Evolutionary conservation across 2,113 vertebrate species (phyloP), one percentile per base, ranked within the genome.

Genomic region (Hippocampus abdominalis): DNA sequence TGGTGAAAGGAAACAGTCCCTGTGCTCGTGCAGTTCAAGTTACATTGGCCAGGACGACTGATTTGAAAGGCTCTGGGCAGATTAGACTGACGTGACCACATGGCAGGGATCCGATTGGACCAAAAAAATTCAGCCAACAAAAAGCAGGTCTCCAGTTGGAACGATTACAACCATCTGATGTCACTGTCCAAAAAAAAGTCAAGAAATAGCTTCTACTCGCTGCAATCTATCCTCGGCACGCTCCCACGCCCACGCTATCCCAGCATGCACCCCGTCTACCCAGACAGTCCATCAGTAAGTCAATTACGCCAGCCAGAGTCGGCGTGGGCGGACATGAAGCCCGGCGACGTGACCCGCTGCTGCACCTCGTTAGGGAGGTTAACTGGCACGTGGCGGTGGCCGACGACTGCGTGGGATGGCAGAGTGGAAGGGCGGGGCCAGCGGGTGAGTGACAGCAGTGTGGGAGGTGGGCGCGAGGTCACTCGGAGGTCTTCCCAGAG

Each of bases 161-260:
- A 54, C 44, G 40, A 68, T 42, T n/a, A 57, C 27, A 8, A 54
- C 8, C 8, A n/a, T 54, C 21, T 54, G 20, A 4, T 21, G 49
- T 36, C 32, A 36, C 6, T 18, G 8, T 2, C 21, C 49, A n/a
- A 8, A 1, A 36, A 36, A 53, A 56, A 56, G 53, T 25, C n/a
- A 48, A 49, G 46, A 6, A 15, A 18, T 48, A 18, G 15, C 46
- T 49, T 49, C 46, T 20, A 16, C 46, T 6, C 3, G 46, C 46
- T 20, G 46, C 46, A 23, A n/a, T n/a, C 21, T 21, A 11, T 49
- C 18, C 16, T 49, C 18, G 4, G 2, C 18, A 49, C 18, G 48
- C 29, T 91, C 90, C 88, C 91, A 90, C 89, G 48, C 90, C 91
- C 88, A 91, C 89, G 44, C 82, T 9, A 25, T 88, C 91, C 82